A percentile compares a stretch with the other conserved stretches of the same genome.
phyloP scores from a whole-genome alignment of 2,888 invertebrate genomes.

The Lithophane leautieri region DNA sequence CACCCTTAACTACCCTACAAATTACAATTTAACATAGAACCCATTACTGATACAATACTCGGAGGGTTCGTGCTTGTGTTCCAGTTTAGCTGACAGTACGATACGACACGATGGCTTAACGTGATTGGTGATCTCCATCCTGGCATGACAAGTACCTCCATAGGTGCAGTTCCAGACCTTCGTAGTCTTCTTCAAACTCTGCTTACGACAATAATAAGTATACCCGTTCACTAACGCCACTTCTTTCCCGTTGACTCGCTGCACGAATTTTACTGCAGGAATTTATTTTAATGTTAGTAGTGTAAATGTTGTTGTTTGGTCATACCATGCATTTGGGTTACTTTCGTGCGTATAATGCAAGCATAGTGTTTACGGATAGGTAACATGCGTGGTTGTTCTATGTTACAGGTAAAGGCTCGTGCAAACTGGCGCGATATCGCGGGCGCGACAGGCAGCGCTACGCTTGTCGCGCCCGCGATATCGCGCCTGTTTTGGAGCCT shows the following conservation, averaged over 20 bases:
- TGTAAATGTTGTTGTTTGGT: not conserved
- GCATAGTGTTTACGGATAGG: not conserved
- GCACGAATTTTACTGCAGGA: conserved; percentile 47
- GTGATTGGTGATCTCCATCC: conserved; percentile 50
- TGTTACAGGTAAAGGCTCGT: conserved; percentile 1
- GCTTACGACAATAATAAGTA: conserved; percentile 45
- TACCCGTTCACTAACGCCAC: conserved; percentile 60
- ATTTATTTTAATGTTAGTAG: not conserved
- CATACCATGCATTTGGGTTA: not conserved
- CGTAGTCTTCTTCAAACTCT: conserved; percentile 40
- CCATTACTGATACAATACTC: conserved; percentile 58
- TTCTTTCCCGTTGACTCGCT: conserved; percentile 52
- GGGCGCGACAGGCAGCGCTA: no score
- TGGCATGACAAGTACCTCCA: conserved; percentile 41
- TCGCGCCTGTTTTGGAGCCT: no score
- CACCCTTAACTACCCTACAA: not conserved
- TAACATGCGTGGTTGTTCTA: not conserved
- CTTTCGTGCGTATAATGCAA: not conserved
- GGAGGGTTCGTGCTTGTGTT: conserved; percentile 60
- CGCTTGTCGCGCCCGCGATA: no score
- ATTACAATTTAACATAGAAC: conserved; percentile 48
- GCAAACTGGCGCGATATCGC: no score
- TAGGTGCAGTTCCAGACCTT: conserved; percentile 61
- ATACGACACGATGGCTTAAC: conserved; percentile 31
- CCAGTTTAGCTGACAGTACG: conserved; percentile 49